phyloP scores from a whole-genome alignment of 2,797 vertebrate species.

The Rhadinocentrus ornatus region DNA sequence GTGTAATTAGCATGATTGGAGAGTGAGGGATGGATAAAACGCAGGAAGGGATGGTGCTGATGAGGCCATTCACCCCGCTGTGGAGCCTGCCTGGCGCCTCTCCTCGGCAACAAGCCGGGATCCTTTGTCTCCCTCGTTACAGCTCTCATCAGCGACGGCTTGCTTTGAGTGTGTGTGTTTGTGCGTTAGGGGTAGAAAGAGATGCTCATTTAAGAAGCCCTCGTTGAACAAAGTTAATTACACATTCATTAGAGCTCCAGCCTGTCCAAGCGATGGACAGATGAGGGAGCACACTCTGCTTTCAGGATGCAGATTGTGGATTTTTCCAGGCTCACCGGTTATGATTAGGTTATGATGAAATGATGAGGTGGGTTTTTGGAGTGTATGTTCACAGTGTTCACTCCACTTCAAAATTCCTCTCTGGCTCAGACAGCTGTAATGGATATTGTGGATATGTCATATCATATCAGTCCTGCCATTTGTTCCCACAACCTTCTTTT shows the following conservation, averaged over 20 bases:
- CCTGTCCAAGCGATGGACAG: slow-evolving; percentile 18
- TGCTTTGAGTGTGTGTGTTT: slow-evolving; percentile 11
- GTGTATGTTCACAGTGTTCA: not conserved
- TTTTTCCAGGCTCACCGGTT: slow-evolving; percentile 21
- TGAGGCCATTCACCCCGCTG: slow-evolving; percentile 65
- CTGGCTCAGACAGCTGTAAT: slow-evolving; percentile 26
- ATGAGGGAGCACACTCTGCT: slow-evolving; percentile 12
- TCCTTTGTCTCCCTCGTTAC: slow-evolving; percentile 56
- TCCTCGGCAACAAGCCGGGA: slow-evolving; percentile 43
- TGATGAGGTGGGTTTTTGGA: slow-evolving; percentile 16
- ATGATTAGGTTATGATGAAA: slow-evolving; percentile 19
- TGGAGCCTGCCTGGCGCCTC: slow-evolving; percentile 55
- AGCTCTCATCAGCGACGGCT: slow-evolving; percentile 32
- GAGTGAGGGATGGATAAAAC: slow-evolving; percentile 52
- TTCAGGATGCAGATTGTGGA: slow-evolving; percentile 4
- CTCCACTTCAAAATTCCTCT: slow-evolving; percentile 4
- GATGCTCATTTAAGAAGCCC: slow-evolving; percentile 40
- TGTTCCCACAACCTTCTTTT: not conserved
- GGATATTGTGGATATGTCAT: slow-evolving; percentile 4
- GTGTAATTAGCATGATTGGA: slow-evolving; percentile 74
- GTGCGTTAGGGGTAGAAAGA: slow-evolving; percentile 12
- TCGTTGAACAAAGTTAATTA: slow-evolving; percentile 67
- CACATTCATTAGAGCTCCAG: slow-evolving; percentile 64
- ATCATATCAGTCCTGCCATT: slow-evolving; percentile 6
- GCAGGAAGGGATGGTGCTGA: slow-evolving; percentile 69